Base-by-base conservation (phyloP, 2,888 invertebrate species). In the Lasiommata megera region DNA sequence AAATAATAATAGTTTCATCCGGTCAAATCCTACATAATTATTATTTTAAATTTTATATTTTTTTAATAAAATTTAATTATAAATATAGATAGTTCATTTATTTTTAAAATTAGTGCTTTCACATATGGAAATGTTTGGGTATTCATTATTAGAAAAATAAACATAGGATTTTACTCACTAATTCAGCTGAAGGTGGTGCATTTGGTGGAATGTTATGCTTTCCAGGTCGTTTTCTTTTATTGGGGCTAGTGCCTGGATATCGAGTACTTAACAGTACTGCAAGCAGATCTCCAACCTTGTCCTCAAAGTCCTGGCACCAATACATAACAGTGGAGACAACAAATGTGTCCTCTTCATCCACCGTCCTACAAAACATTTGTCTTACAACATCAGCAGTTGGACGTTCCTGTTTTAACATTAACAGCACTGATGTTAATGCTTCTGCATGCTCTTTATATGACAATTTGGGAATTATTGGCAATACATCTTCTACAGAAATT, bases 231-330 rank as follows among this genome's bases (percentile, higher is more conserved):
- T 98, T 98, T 87, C 97, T 92, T 82, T 98, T 98, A 76, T 96
- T 97, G 6, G 98, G 98, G 64, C 96, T 96, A 31, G 96, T 96
- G 58, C 95, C 95, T 54, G 97, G 96, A 83, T 96, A 96, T 74
- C 96, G 93, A 62, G 95, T 95, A 76, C 94, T 96, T 74, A 97
- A 90, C 60, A 97, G 86, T 69, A 94, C 94, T 48, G 95, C 94
- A 60, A 97, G 93, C 65, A 96, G 91, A 84, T 96, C 96, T 5
- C 94, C 96, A 59, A 96, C 93, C 81, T 96, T 96, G 72, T 98
- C 97, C 74, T 98, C 97, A 74, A 95, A 95, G 72, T 97, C 96
- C 73, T 97, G 95, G 82, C 97, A 98, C 99, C 98, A 99, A 85
- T 96, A 96, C 92, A 97, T 96, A 66, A 99, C 89, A 37, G 97